phyloP scores from a whole-genome alignment of 2,888 invertebrate genomes.

The Argyresthia goedartella region DNA sequence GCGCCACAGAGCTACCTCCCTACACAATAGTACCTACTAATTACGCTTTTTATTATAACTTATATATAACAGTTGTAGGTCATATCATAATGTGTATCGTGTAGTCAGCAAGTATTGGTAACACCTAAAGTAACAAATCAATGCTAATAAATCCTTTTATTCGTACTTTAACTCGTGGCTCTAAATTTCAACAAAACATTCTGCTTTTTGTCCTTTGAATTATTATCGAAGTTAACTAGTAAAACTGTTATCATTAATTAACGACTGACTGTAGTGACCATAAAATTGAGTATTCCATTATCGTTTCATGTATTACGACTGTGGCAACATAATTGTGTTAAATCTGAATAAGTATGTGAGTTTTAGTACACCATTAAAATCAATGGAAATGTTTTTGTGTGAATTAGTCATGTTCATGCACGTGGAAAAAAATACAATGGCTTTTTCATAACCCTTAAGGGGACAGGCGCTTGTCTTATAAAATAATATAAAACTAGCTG shows the following conservation, averaged over 20 bases:
- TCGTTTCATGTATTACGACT: slow-evolving; percentile 7
- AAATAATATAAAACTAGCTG: too few relatives aligned
- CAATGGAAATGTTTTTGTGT: neutral
- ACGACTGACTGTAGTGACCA: neutral
- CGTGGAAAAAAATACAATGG: too few relatives aligned
- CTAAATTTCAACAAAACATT: neutral
- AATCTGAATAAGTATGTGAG: neutral
- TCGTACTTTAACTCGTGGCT: neutral
- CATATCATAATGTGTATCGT: too few relatives aligned
- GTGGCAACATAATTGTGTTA: slow-evolving; percentile 13
- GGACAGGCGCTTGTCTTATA: too few relatives aligned
- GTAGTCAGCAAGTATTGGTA: neutral
- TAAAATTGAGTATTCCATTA: neutral
- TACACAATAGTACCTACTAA: too few relatives aligned
- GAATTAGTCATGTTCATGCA: too few relatives aligned
- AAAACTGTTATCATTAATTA: neutral
- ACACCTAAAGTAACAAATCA: neutral
- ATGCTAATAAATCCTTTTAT: neutral
- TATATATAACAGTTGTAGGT: too few relatives aligned
- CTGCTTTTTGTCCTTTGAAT: neutral
- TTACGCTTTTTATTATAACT: too few relatives aligned
- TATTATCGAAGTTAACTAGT: neutral
- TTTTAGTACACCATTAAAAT: neutral
- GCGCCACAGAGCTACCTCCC: too few relatives aligned
- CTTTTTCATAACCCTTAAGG: too few relatives aligned